Base-by-base conservation (phyloP, 2,888 invertebrate genomes). In the Vanessa cardui region DNA sequence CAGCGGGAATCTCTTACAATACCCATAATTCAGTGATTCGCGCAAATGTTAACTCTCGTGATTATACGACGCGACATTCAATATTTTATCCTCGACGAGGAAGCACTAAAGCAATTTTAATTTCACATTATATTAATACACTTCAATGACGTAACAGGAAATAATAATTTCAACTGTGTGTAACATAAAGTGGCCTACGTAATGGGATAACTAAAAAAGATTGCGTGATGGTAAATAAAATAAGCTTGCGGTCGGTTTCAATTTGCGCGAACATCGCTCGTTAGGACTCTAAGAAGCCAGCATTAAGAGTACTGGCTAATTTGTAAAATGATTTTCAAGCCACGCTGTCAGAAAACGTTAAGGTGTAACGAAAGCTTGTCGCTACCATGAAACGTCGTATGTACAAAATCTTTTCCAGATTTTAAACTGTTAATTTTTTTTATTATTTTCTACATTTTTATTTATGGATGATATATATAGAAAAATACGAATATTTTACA, bases 11-110 rank as follows among this genome's bases (percentile, higher is more conserved):
- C 81, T 71, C 78, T 82, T 84, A 89, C 88, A 87, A 86, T 83
- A 82, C 77, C 83, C 86, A 91, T 92, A 90, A 90, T 84, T 92
- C 87, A 88, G 83, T 84, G 86, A 88, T 88, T 89, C 87, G 85
- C 90, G 85, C 87, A 81, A 89, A 87, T 82, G 83, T 85, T 87
- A 84, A 86, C 86, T 86, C 85, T 80, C 78, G 75, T 78, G 80
- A 79, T 86, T 88, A 86, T 86, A 86, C 80, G 76, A 79, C 80
- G 81, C 80, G 84, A 88, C 85, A 87, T 83, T 77, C 83, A 84
- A 85, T 86, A 86, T 83, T 80, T 79, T 79, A 82, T 78, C 74
- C 73, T 77, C 77, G 76, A 77, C 76, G 76, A 86, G 86, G 87
- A 88, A 88, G 83, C 81, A 85, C 79, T 89, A 86, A 86, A 87